Evolutionary conservation across 2,113 vertebrate species (phyloP).

Genomic region (Istiophorus platypterus): DNA sequence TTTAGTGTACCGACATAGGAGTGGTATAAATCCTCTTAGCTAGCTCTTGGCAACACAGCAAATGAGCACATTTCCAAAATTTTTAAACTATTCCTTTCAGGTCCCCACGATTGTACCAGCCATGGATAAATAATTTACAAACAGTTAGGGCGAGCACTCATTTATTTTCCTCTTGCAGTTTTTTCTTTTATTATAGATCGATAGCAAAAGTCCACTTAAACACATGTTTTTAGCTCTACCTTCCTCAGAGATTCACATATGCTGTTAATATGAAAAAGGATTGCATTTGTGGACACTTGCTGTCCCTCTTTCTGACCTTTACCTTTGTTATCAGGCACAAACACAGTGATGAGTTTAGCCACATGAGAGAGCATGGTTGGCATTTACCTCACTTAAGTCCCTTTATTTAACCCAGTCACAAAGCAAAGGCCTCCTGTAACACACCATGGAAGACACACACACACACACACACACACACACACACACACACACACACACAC

Average conservation of each 20-base stretch:
- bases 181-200: background rate
- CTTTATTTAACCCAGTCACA: slow-evolving; percentile 59
- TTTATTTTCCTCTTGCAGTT: background rate
- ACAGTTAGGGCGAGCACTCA: background rate
- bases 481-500: no score
- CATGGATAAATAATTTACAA: background rate
- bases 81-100: no score
- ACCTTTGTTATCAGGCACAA: slow-evolving; percentile 26
- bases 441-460: slow-evolving; percentile 37
- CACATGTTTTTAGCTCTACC: background rate
- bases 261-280: slow-evolving; percentile 5
- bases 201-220: background rate
- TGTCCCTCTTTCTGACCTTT: slow-evolving; percentile 38
- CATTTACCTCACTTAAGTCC: slow-evolving; percentile 40
- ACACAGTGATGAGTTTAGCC: slow-evolving; percentile 25
- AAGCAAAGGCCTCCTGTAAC: slow-evolving; percentile 36
- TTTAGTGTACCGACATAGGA: background rate
- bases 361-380: slow-evolving; percentile 20
- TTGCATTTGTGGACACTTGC: background rate
- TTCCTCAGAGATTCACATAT: background rate
- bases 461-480: slow-evolving; percentile 51
- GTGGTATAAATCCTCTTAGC: background rate
- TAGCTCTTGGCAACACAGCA: background rate
- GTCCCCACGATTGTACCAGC: background rate
- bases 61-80: background rate